A percentile compares a stretch with the other conserved stretches of the same genome.
phyloP scores from a whole-genome alignment of 2,113 vertebrate genomes.

The Turnix velox region DNA sequence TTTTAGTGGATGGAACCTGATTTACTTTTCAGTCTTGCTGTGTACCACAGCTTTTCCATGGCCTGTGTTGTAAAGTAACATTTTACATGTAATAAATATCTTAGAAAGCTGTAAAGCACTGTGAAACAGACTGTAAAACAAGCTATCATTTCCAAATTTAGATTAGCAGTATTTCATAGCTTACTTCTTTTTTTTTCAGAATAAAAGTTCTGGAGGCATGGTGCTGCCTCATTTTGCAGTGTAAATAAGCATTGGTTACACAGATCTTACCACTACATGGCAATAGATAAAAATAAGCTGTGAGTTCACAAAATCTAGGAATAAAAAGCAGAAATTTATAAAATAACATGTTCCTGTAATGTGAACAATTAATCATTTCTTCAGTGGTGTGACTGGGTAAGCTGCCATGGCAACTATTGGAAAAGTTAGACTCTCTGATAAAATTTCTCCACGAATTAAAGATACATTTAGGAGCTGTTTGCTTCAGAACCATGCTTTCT shows the following conservation, averaged over 20 bases:
- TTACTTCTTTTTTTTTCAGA: not conserved
- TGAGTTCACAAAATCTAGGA: not conserved
- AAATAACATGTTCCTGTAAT: not conserved
- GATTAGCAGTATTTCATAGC: not conserved
- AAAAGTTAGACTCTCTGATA: not conserved
- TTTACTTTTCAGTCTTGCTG: not conserved
- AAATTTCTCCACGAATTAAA: not conserved
- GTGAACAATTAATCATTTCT: not conserved
- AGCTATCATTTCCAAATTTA: not conserved
- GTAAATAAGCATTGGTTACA: not conserved
- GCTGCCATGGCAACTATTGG: constrained; percentile 45
- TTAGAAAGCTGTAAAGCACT: not conserved
- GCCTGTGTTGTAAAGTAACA: not conserved
- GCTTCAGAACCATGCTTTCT: not conserved
- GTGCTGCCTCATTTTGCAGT: not conserved
- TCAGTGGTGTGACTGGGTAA: not conserved
- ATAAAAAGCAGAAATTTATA: not conserved
- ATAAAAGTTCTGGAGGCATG: not conserved
- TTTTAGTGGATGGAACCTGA: not conserved
- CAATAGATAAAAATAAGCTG: not conserved
- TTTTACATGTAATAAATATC: not conserved
- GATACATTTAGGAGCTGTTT: not conserved
- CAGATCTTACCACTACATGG: not conserved
- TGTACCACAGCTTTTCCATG: not conserved
- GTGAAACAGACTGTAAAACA: not conserved